Evolutionary conservation across 1,140 invertebrate genomes (phyloP).

Genomic region (Tetragnatha versicolor): DNA sequence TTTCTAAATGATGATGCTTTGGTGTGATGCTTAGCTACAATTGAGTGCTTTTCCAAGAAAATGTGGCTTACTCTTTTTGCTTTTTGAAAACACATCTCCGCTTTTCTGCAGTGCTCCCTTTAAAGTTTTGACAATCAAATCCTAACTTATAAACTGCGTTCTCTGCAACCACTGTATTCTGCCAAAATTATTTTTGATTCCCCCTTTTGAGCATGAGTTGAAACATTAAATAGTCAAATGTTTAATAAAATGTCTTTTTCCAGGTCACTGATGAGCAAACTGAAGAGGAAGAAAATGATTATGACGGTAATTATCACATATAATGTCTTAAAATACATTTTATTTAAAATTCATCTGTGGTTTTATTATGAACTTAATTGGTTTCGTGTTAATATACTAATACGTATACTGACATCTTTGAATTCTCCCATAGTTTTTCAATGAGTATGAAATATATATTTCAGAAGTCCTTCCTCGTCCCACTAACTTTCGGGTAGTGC

Average conservation of each 20-base stretch:
- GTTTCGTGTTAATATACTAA: no score
- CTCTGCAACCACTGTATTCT: no score
- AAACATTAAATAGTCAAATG: no score
- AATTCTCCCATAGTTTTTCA: not conserved
- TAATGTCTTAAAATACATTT: not conserved
- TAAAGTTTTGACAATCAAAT: no score
- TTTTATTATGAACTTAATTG: no score
- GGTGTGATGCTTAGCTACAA: not conserved
- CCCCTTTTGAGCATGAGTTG: no score
- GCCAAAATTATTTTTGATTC: no score
- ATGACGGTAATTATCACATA: constrained; percentile 27
- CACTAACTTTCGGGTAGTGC: constrained; percentile 36
- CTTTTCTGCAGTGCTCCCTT: no score
- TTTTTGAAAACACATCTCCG: no score
- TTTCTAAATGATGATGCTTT: not conserved
- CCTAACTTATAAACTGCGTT: no score
- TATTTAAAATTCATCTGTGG: not conserved
- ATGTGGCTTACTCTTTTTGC: not conserved
- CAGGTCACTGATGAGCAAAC: constrained; percentile 4
- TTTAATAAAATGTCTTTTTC: no score
- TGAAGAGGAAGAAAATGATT: constrained; percentile 33
- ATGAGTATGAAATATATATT: not conserved
- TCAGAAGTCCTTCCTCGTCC: constrained; percentile 36
- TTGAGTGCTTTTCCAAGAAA: not conserved
- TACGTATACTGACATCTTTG: not conserved